phyloP scores from a whole-genome alignment of 2,113 vertebrate genomes.

The Jaculus jaculus region DNA sequence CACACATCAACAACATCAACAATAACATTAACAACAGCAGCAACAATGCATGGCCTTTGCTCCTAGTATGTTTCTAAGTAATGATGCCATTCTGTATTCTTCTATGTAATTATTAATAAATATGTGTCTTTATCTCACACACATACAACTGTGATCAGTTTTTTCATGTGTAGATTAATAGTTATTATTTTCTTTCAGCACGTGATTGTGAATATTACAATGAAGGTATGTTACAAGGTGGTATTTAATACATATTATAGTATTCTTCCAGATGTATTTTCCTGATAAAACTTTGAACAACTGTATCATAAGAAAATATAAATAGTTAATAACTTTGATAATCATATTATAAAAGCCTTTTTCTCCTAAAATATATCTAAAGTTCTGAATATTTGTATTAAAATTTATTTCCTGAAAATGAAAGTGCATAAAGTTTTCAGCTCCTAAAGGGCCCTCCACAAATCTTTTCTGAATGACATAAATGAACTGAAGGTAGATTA shows the following conservation, averaged over 20 bases:
- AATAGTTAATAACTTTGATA: not conserved
- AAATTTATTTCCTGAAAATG: not conserved
- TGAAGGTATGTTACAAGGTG: conserved; percentile 90
- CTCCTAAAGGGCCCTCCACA: not conserved
- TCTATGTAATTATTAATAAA: not conserved
- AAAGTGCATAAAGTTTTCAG: not conserved
- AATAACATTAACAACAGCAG: not conserved
- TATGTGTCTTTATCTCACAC: not conserved
- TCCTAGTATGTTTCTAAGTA: not conserved
- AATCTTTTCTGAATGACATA: not conserved
- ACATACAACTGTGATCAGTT: not conserved
- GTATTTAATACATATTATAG: not conserved
- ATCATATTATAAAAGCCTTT: not conserved
- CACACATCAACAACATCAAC: not conserved
- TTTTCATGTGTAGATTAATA: conserved; percentile 25
- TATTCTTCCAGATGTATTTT: conserved; percentile 15
- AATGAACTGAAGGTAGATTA: not conserved
- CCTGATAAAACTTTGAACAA: not conserved
- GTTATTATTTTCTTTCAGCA: conserved; percentile 87
- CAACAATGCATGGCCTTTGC: not conserved
- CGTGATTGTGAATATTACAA: conserved; percentile 98
- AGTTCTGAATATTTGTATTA: conserved; percentile 21
- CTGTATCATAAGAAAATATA: not conserved
- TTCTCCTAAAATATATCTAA: not conserved
- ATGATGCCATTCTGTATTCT: not conserved